phyloP scores from a whole-genome alignment of 1,140 invertebrate species.

The Telenomus remus region DNA sequence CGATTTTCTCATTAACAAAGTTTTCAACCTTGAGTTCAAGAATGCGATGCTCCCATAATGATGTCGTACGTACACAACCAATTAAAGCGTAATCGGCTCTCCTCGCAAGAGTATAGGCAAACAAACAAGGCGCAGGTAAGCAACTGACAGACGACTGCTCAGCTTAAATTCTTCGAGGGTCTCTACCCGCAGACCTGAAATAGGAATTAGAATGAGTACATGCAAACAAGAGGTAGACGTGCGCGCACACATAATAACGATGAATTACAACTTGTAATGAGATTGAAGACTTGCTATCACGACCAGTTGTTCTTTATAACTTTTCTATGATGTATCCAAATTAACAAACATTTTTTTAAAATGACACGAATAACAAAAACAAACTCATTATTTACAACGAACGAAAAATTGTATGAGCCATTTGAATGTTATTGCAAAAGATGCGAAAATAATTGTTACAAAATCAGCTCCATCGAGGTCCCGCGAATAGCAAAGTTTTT shows the following conservation, averaged over 20 bases:
- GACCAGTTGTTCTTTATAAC: not conserved
- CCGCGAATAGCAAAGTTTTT: too few relatives aligned
- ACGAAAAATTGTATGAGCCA: too few relatives aligned
- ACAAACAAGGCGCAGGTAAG: constrained; percentile 45
- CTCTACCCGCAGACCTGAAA: constrained; percentile 33
- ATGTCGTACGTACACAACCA: constrained; percentile 57
- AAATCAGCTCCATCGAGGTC: too few relatives aligned
- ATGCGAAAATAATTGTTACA: too few relatives aligned
- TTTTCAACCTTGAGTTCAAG: constrained; percentile 56
- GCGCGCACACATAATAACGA: too few relatives aligned
- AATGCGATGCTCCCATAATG: constrained; percentile 51
- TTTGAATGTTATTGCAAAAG: too few relatives aligned
- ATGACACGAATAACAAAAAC: too few relatives aligned
- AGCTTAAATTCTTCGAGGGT: constrained; percentile 49
- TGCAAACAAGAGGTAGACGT: constrained; percentile 46
- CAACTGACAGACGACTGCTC: constrained; percentile 43
- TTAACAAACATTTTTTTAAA: too few relatives aligned
- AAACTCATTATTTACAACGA: too few relatives aligned
- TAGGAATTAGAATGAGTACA: constrained; percentile 52
- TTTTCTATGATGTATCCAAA: too few relatives aligned
- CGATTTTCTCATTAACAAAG: constrained; percentile 54
- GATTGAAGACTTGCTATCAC: too few relatives aligned
- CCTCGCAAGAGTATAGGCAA: constrained; percentile 32
- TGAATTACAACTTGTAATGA: too few relatives aligned
- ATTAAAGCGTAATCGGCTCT: constrained; percentile 58